These are phyloP conservation scores for Lasiurus borealis DNA, from an alignment of 2,113 vertebrate genomes.

Conservation along the genomic window DNA sequence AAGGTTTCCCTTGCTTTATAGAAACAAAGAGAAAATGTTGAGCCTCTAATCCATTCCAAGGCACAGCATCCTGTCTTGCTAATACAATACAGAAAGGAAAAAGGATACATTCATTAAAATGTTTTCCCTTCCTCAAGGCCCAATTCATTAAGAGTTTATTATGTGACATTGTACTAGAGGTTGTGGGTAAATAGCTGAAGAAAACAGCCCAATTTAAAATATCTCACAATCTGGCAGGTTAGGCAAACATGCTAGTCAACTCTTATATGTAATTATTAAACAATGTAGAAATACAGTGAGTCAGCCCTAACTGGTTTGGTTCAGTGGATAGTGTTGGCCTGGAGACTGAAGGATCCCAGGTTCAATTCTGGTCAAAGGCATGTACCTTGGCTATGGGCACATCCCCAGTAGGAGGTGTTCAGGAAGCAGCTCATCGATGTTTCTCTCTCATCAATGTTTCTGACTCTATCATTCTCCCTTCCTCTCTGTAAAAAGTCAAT, in stretches of 20 bases:
- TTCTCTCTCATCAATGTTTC: too few species aligned
- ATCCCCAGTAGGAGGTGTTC: too few species aligned
- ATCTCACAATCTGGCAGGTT: neutral
- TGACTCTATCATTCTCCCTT: too few species aligned
- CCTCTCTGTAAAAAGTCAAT: too few species aligned
- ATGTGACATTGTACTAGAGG: neutral
- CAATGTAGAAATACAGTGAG: neutral
- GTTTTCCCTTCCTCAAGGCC: neutral
- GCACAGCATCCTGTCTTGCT: neutral
- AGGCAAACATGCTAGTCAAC: neutral
- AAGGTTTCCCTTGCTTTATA: neutral
- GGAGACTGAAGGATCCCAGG: too few species aligned
- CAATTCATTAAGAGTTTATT: neutral
- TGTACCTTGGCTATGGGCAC: too few species aligned
- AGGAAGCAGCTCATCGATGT: too few species aligned
- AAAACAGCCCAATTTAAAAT: neutral
- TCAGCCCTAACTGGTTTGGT: too few species aligned
- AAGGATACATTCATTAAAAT: neutral
- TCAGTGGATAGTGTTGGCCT: too few species aligned
- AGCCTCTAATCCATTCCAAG: neutral
- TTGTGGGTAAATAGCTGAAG: neutral
- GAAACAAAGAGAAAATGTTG: neutral
- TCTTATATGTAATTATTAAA: neutral
- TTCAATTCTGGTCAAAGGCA: too few species aligned
- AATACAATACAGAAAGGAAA: neutral